Percentiles rank a stretch among this genome's conserved stretches.
Conservation (phyloP, 2,888 invertebrate species). For the Dendrolimus houi region DNA sequence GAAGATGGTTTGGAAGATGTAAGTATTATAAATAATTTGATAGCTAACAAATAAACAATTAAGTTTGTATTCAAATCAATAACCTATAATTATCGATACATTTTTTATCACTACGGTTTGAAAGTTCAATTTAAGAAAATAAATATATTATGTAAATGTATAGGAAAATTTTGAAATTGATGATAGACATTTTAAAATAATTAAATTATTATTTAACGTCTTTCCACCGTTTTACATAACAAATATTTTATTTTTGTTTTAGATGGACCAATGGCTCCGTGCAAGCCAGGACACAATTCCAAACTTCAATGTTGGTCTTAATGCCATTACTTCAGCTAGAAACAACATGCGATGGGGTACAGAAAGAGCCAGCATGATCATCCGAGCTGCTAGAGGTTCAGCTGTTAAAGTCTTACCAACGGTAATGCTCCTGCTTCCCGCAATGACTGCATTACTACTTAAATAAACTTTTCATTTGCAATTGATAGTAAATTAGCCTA, state of each 20-base stretch:
- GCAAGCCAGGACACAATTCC: slow-evolving; percentile 32
- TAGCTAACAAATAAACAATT: background rate
- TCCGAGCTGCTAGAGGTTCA: slow-evolving; percentile 41
- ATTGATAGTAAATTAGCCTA: too few relatives aligned
- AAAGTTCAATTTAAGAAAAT: too few relatives aligned
- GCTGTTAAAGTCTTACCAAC: slow-evolving; percentile 34
- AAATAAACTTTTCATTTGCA: slow-evolving; percentile 16
- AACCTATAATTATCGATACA: too few relatives aligned
- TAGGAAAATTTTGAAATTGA: too few relatives aligned
- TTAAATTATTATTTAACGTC: too few relatives aligned
- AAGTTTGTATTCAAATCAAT: background rate
- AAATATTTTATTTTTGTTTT: slow-evolving; percentile 8
- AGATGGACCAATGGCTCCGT: slow-evolving; percentile 59
- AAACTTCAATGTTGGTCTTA: slow-evolving; percentile 36
- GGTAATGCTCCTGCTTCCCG: slow-evolving; percentile 27
- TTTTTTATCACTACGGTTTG: too few relatives aligned
- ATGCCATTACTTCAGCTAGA: slow-evolving; percentile 37
- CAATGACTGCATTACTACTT: slow-evolving; percentile 32
- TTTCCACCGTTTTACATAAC: too few relatives aligned
- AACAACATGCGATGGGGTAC: slow-evolving; percentile 52
- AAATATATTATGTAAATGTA: too few relatives aligned
- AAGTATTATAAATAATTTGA: slow-evolving; percentile 21
- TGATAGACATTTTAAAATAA: too few relatives aligned
- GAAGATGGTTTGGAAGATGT: slow-evolving; percentile 51
- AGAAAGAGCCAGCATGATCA: slow-evolving; percentile 30